Conservation (phyloP, 2,113 vertebrate species). For the Paradisaea rubra region DNA sequence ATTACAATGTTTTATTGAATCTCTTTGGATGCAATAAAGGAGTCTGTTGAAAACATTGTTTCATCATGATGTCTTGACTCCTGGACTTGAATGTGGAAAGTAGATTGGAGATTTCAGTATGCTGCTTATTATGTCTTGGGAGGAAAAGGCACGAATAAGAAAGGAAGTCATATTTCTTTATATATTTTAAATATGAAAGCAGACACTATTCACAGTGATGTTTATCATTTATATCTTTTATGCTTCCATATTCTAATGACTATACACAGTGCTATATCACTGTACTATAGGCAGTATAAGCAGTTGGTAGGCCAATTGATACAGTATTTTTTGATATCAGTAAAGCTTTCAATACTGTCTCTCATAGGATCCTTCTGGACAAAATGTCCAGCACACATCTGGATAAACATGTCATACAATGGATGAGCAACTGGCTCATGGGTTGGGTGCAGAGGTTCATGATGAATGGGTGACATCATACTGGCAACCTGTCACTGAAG, state of each 20-base stretch:
- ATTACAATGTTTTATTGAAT: neutral
- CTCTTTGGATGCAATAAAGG: neutral
- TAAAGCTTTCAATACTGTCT: neutral
- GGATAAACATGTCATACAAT: neutral
- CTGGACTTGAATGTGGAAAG: neutral
- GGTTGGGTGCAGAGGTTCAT: neutral
- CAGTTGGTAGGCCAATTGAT: neutral
- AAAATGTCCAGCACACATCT: neutral
- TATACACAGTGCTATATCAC: neutral
- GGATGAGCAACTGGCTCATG: accelerated
- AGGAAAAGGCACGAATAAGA: neutral
- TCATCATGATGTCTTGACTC: neutral
- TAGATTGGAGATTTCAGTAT: neutral
- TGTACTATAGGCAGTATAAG: neutral
- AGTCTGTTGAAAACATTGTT: neutral
- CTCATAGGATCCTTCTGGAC: neutral
- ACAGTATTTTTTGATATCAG: accelerated
- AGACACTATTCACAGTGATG: neutral
- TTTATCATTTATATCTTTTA: neutral
- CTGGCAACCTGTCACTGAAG: neutral
- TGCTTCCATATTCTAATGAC: neutral
- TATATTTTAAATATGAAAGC: neutral
- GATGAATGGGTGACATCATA: neutral
- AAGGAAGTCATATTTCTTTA: neutral
- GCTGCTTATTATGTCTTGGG: neutral